Percentiles rank a stretch among this genome's conserved stretches.
These are phyloP conservation scores for Aramus guarauna DNA, from an alignment of 2,113 vertebrate genomes.

Conservation along the genomic window DNA sequence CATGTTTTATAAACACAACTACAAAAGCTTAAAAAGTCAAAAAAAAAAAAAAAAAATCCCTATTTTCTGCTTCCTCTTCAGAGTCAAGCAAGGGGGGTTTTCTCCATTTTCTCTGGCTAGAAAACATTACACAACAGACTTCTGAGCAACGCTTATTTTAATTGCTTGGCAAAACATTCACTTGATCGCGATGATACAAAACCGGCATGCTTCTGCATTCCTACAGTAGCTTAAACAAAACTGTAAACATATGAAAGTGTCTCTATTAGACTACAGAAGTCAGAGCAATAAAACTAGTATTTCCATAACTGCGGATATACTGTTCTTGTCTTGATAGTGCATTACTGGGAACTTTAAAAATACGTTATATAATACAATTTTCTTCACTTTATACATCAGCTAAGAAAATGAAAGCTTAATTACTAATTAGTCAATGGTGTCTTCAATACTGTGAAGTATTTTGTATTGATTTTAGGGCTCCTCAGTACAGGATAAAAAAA, in stretches of 20 bases:
- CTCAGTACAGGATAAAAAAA: neutral
- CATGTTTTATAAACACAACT: neutral
- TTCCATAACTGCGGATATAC: neutral
- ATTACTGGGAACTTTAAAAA: slow-evolving; percentile 1
- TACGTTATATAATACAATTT: neutral
- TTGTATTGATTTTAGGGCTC: neutral
- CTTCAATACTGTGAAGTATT: neutral
- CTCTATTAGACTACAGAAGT: slow-evolving; percentile 15
- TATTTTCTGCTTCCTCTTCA: neutral
- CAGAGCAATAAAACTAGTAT: slow-evolving; percentile 29
- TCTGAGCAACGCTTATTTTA: slow-evolving; percentile 33
- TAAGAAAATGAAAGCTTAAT: neutral
- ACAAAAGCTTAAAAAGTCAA: neutral
- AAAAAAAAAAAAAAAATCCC: neutral
- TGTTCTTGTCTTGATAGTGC: neutral
- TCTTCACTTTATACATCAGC: slow-evolving; percentile 18
- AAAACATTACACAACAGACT: neutral
- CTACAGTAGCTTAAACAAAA: slow-evolving; percentile 45
- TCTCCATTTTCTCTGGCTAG: neutral
- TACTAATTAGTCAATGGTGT: neutral
- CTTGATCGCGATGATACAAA: slow-evolving; percentile 40
- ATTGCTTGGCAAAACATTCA: slow-evolving; percentile 48
- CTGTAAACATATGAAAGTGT: slow-evolving; percentile 12
- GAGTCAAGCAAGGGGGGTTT: neutral
- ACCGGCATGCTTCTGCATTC: slow-evolving; percentile 50